Conservation (phyloP, 2,113 vertebrate genomes). For the Entomyzon cyanotis region DNA sequence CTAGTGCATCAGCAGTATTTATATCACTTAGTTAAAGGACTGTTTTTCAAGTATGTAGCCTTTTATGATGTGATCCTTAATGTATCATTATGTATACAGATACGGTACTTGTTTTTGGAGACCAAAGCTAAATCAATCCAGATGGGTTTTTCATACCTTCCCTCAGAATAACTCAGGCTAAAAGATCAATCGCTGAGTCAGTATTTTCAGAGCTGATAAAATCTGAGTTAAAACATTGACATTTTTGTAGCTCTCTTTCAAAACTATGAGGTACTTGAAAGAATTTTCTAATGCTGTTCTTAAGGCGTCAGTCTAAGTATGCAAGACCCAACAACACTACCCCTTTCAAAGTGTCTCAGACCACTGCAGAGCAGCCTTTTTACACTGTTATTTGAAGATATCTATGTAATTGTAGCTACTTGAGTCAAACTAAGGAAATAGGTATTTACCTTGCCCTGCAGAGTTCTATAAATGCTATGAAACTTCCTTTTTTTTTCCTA, state of each 20-base stretch:
- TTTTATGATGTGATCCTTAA: neutral
- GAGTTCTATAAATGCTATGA: neutral
- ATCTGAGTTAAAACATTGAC: constrained; percentile 25
- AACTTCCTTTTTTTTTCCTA: neutral
- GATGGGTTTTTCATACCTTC: constrained; percentile 9
- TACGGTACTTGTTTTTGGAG: neutral
- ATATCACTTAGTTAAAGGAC: neutral
- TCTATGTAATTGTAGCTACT: neutral
- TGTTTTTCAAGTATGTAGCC: neutral
- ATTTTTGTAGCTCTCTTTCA: constrained; percentile 24
- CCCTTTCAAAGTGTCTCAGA: neutral
- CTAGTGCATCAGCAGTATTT: neutral
- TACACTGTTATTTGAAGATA: neutral
- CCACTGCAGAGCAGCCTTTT: neutral
- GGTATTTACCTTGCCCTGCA: neutral
- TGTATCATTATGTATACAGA: constrained; percentile 11
- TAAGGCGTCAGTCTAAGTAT: neutral
- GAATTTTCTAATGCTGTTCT: constrained; percentile 2
- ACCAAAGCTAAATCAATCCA: constrained; percentile 46
- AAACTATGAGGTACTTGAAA: constrained; percentile 23
- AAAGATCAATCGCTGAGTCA: constrained; percentile 35
- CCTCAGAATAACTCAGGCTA: neutral
- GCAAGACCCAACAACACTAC: neutral
- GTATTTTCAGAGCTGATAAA: constrained; percentile 50
- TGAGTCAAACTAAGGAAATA: neutral